Conservation (phyloP, 2,888 invertebrate genomes). For the Euzophera pinguis region DNA sequence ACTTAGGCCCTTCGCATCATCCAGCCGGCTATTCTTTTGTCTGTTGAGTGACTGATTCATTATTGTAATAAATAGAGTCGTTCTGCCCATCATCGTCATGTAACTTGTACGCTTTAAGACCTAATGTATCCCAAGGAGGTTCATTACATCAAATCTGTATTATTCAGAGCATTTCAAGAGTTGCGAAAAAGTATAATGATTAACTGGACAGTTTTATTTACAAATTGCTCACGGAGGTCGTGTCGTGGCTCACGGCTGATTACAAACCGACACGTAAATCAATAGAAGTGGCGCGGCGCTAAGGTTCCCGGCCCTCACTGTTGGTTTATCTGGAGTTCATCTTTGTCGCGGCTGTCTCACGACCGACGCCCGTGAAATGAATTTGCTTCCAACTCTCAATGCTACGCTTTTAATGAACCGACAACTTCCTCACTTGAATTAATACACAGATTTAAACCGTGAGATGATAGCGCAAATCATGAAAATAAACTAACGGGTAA, state of each 20-base stretch:
- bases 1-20: conserved; percentile 28
- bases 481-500: background rate
- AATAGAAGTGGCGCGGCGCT: conserved; percentile 27
- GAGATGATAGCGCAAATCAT: background rate
- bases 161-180: background rate
- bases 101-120: background rate
- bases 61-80: conserved; percentile 6
- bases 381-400: conserved; percentile 9
- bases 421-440: background rate
- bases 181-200: conserved; percentile 1
- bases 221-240: conserved; percentile 34
- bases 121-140: background rate
- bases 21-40: conserved; percentile 9
- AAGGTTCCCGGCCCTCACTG: conserved; percentile 17
- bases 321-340: conserved; percentile 8
- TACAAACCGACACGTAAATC: conserved; percentile 29
- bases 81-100: background rate
- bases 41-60: conserved; percentile 7
- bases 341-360: conserved; percentile 11
- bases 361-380: conserved; percentile 19
- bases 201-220: conserved; percentile 4
- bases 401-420: background rate
- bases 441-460: background rate
- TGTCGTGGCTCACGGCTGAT: conserved; percentile 33
- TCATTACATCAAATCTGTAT: background rate